Base-by-base conservation (phyloP, 1,140 invertebrate genomes). In the Cydia strobilella region DNA sequence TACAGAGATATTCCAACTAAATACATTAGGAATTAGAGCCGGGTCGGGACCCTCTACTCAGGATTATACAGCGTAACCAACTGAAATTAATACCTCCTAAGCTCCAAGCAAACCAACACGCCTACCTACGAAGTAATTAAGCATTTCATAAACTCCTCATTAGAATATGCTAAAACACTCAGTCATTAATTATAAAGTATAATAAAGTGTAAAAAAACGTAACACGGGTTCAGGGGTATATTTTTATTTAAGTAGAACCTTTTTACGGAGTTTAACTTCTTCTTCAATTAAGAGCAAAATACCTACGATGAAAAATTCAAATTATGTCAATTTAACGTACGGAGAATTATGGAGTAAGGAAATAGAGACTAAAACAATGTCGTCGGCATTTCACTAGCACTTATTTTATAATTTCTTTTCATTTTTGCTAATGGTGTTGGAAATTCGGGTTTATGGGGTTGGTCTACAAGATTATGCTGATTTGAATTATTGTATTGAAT, bases 131-230 rank as follows among this genome's bases (percentile, higher is more conserved):
- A 18, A 35, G 27, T 39, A 69, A 69, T 69, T 69, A 69, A 69
- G 42, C 65, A 69, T 69, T 39, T 42, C n/a, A 69, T 69, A 69
- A 69, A 69, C 65, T 69, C 65, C 31, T 42, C 65, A 35, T 69
- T 69, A 69, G 31, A 39, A 69, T 69, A 69, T 42, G 27, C 27
- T 69, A 35, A 69, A 69, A 42, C 35, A 69, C 18, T 35, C 31
- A 13, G 63, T 39, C 65, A 69, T 69, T 69, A 42, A 69, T 69
- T 69, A 69, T 39, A 69, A 69, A 69, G 35, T 69, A 69, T 69
- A 69, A 69, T 69, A 69, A 69, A 69, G n/a, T 69, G n/a, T 69
- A 69, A 69, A 69, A 69, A 69, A 69, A 39, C 13, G 3, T 18
- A 18, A 35, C 35, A 23, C 62, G n/a, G 15, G 65, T 39, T 39